Evolutionary conservation across 2,888 invertebrate species (phyloP), one percentile per base, ranked within the genome.

Genomic region (Labia minor): DNA sequence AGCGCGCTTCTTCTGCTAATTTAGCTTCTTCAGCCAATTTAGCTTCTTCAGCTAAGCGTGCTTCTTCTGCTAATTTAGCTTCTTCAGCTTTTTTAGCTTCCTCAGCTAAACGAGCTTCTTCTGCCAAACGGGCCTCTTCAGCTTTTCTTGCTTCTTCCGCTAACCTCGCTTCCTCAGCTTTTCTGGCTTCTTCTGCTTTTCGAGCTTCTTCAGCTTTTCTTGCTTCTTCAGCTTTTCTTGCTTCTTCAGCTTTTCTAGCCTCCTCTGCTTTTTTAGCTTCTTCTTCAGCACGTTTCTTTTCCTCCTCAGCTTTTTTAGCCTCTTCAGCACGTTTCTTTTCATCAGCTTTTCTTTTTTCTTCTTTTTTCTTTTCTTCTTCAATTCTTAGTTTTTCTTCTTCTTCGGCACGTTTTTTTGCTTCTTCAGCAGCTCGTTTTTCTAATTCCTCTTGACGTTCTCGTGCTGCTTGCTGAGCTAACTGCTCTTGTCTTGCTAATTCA

Each of bases 341-440:
- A 70, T 87, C 80, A 74, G 87, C 87, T 6, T 79, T 84, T 77
- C 87, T 86, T 20, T 82, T 81, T 73, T 85, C 85, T 73, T 85
- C 85, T 73, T 84, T 82, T 0, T 84, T 85, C 72, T 84, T 82
- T 72, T 77, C 73, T 82, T 83, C 70, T 82, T 71, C 76, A 73
- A 16, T 77, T 72, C 19, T 21, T 19, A 19, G 26, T 62, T 61
- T 66, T 20, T 74, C 75, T 3, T 75, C 76, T 71, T 76, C 75
- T 68, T 78, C 78, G 20, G 76, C 78, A 63, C 72, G 67, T 66
- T 76, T 61, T 16, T 67, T 66, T 65, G 67, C 67, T 19, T 69
- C 70, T 10, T 73, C 82, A 49, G 49, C 49, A 49, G 49, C 49
- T 49, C 64, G 26, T 26, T n/a, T 62, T 20, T 68, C 67, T 14